Evolutionary conservation across 2,797 vertebrate species (phyloP).

Genomic region (Takifugu rubripes): DNA sequence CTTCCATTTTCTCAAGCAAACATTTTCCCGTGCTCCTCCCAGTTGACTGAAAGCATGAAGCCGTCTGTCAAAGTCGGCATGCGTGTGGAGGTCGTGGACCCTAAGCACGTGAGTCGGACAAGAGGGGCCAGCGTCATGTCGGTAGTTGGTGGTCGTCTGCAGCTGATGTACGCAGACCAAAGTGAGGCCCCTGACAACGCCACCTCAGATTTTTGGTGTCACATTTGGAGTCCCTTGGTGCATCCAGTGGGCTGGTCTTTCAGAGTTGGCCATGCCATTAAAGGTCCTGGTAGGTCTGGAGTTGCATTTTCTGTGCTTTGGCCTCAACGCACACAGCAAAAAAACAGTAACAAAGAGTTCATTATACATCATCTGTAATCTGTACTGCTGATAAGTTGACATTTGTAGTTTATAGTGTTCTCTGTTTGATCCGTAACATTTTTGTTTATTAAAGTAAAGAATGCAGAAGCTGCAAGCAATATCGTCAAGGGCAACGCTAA

Average conservation of each 20-base stretch:
- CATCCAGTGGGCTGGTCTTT: constrained; percentile 92
- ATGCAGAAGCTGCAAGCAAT: constrained; percentile 55
- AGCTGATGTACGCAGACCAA: constrained; percentile 85
- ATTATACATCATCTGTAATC: not conserved
- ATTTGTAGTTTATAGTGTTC: not conserved
- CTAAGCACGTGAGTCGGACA: constrained; percentile 81
- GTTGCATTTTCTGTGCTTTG: not conserved
- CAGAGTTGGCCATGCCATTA: constrained; percentile 87
- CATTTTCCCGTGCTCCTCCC: not conserved
- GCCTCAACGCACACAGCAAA: not conserved
- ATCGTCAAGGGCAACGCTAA: constrained; percentile 79
- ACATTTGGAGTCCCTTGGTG: constrained; percentile 90
- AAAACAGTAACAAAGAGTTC: not conserved
- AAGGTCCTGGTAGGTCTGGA: constrained; percentile 56
- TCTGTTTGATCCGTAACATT: not conserved
- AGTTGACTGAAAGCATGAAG: constrained; percentile 89
- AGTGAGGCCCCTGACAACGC: constrained; percentile 78
- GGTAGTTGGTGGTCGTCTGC: constrained; percentile 84
- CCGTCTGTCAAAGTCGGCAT: constrained; percentile 83
- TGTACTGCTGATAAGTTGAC: not conserved
- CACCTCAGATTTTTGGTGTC: constrained; percentile 90
- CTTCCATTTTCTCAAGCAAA: not conserved
- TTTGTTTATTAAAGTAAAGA: constrained; percentile 54
- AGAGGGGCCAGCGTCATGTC: constrained; percentile 84
- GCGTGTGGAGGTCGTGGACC: constrained; percentile 92